These are phyloP conservation scores for Reticulitermes lucifugus DNA, from an alignment of 2,888 invertebrate genomes.

Conservation along the genomic window DNA sequence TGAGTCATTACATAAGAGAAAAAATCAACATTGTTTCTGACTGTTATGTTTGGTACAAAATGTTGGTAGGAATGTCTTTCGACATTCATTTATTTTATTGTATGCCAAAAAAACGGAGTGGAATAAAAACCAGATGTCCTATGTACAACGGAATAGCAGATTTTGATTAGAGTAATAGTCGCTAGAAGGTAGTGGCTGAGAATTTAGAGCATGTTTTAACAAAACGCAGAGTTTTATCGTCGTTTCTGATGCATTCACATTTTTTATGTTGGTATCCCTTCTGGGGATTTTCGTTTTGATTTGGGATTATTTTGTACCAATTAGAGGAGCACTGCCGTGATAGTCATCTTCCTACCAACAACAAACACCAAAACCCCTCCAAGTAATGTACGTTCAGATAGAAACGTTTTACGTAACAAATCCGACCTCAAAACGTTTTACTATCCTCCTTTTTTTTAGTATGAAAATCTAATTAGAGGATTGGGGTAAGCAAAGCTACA, in stretches of 20 bases:
- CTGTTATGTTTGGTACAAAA: not conserved
- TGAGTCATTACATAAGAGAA: too few species aligned
- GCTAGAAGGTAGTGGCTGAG: not conserved
- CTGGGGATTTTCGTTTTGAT: conserved; percentile 36
- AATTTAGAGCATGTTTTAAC: conserved; percentile 21
- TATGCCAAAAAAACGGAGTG: not conserved
- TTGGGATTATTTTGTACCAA: conserved; percentile 41
- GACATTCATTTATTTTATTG: not conserved
- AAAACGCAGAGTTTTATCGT: conserved; percentile 20
- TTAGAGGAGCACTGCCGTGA: not conserved
- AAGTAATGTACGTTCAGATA: not conserved
- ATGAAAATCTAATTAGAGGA: conserved; percentile 40
- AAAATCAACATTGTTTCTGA: too few species aligned
- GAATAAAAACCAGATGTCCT: not conserved
- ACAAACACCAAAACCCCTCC: not conserved
- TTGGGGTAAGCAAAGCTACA: conserved; percentile 31
- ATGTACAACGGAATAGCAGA: not conserved
- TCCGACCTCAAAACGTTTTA: conserved; percentile 31
- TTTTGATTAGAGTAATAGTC: conserved; percentile 8
- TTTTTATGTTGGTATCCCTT: conserved; percentile 31
- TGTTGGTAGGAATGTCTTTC: not conserved
- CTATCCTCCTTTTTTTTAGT: conserved; percentile 19
- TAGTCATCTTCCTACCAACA: conserved; percentile 2
- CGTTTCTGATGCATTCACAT: conserved; percentile 13
- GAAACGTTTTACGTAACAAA: conserved; percentile 25